Conservation (phyloP, 2,797 vertebrate species). For the Danio aesculapii region DNA sequence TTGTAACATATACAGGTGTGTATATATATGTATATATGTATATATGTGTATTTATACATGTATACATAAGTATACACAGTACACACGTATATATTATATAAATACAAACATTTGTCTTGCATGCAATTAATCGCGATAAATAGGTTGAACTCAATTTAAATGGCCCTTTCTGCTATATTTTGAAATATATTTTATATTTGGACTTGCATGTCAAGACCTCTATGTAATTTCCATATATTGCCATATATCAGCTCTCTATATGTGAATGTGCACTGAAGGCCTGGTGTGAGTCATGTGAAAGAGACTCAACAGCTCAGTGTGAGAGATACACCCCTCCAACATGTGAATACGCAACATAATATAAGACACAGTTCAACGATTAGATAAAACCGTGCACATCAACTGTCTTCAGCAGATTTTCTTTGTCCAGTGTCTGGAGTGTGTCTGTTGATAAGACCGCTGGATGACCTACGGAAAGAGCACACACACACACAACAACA, state of each 20-base stretch:
- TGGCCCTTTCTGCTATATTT: not conserved
- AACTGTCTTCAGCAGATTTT: not conserved
- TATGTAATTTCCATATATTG: too few relatives aligned
- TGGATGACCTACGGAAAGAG: slow-evolving; percentile 39
- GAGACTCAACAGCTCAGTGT: slow-evolving; percentile 15
- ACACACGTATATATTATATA: too few relatives aligned
- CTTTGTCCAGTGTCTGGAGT: slow-evolving; percentile 1
- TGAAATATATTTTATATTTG: too few relatives aligned
- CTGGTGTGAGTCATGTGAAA: not conserved
- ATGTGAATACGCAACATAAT: not conserved
- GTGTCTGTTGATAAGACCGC: slow-evolving; percentile 30
- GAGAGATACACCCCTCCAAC: not conserved
- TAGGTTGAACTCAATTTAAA: too few relatives aligned
- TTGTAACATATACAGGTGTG: too few relatives aligned
- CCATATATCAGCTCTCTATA: too few relatives aligned
- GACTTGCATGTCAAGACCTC: too few relatives aligned
- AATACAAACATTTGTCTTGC: too few relatives aligned
- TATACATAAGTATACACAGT: too few relatives aligned
- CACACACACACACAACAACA: slow-evolving; percentile 5
- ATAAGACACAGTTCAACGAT: not conserved
- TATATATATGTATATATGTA: too few relatives aligned
- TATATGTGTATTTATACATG: too few relatives aligned
- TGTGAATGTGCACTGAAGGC: slow-evolving; percentile 1
- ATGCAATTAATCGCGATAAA: too few relatives aligned
- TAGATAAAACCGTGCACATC: not conserved